These are phyloP conservation scores for Arbacia lixula DNA, from an alignment of 53 echinoderm and acorn worm species.

Conservation along the genomic window DNA sequence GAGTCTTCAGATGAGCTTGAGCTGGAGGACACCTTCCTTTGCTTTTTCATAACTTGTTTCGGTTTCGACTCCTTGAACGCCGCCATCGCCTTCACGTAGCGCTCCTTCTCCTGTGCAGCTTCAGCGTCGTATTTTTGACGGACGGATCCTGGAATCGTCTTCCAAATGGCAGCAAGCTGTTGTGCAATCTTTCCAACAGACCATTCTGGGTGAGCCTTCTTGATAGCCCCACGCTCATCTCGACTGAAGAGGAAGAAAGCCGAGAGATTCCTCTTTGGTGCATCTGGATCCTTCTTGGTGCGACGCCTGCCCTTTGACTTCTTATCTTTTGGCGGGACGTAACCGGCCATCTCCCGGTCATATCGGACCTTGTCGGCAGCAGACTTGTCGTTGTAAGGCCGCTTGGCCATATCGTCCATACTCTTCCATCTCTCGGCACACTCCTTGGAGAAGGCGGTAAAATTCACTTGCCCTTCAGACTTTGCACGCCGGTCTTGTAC, in stretches of 20 bases:
- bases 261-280: constrained; percentile 96
- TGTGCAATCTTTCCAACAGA: constrained; percentile 91
- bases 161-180: constrained; percentile 87
- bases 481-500: constrained; percentile 75
- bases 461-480: constrained; percentile 67
- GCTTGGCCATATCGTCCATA: constrained; percentile 75
- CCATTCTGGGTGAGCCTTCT: constrained; percentile 79
- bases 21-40: constrained; percentile 44
- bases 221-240: constrained; percentile 82
- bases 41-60: constrained; percentile 3
- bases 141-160: constrained; percentile 57
- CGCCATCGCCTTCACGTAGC: constrained; percentile 78
- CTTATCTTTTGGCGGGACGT: constrained; percentile 75
- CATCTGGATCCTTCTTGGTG: constrained; percentile 94
- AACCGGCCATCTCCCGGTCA: constrained; percentile 81
- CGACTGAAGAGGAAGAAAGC: constrained; percentile 98
- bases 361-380: constrained; percentile 83
- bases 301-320: constrained; percentile 62
- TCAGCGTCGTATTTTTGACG: constrained; percentile 83
- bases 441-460: constrained; percentile 95
- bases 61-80: constrained; percentile 27
- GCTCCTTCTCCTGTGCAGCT: constrained; percentile 82
- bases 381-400: constrained; percentile 73
- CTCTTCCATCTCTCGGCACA: constrained; percentile 91
- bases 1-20: constrained; percentile 51